Evolutionary conservation across 2,113 vertebrate genomes (phyloP).

Genomic region (Trogon melanurus): DNA sequence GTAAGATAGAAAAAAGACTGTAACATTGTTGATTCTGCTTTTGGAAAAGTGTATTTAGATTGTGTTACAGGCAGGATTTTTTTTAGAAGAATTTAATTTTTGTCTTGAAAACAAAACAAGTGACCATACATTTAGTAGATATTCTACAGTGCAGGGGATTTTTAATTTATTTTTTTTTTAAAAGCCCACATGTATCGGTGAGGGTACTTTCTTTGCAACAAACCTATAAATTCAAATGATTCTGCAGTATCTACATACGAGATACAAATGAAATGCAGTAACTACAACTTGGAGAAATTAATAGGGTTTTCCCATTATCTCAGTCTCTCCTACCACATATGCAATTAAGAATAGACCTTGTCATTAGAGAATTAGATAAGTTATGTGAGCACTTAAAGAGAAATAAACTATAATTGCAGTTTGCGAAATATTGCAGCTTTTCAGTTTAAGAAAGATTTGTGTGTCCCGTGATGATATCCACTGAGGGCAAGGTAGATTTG

Average conservation of each 20-base stretch:
- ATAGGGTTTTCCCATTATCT: background rate
- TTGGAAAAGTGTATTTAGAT: background rate
- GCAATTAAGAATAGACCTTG: conserved; percentile 18
- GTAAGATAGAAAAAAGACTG: background rate
- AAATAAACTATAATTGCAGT: background rate
- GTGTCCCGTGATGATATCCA: background rate
- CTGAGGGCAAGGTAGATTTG: background rate
- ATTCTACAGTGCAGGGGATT: background rate
- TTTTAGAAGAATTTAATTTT: background rate
- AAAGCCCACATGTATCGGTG: background rate
- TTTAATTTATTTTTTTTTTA: background rate
- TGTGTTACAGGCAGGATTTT: background rate
- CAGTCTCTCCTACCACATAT: background rate
- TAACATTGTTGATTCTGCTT: background rate
- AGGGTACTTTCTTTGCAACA: background rate
- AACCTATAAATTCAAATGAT: background rate
- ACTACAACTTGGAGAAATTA: background rate
- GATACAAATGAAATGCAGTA: background rate
- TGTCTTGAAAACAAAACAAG: background rate
- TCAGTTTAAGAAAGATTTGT: background rate
- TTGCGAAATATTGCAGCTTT: background rate
- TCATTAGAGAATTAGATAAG: background rate
- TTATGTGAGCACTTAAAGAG: background rate
- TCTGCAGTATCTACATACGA: background rate
- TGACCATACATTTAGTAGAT: background rate